These are phyloP conservation scores for Hemiscyllium ocellatum DNA, from an alignment of 2,113 vertebrate genomes.

Conservation along the genomic window DNA sequence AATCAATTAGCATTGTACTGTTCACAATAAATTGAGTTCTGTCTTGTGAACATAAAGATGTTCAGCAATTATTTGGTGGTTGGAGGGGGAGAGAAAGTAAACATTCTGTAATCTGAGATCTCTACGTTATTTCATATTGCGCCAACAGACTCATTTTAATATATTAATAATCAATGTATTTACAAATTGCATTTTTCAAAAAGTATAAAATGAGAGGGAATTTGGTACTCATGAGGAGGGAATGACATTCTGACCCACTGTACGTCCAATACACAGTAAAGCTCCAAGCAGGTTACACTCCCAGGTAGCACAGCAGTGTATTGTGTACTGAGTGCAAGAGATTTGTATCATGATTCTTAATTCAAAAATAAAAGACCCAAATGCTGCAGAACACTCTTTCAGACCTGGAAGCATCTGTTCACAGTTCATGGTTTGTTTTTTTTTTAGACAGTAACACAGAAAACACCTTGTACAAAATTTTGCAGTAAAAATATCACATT, in stretches of 20 bases:
- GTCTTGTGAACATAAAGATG: not conserved
- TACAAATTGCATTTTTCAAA: not conserved
- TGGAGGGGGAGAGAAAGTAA: not conserved
- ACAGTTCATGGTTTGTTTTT: not conserved
- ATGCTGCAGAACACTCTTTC: not conserved
- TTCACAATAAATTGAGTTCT: not conserved
- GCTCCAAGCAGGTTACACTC: not conserved
- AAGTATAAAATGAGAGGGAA: not conserved
- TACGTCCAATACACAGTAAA: not conserved
- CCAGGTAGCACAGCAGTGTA: not conserved
- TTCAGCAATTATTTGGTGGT: not conserved
- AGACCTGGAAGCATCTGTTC: not conserved
- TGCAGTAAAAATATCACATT: not conserved
- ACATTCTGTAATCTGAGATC: not conserved
- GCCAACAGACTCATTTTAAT: not conserved
- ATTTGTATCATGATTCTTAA: not conserved
- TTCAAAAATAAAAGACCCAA: not conserved
- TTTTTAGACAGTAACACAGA: not conserved
- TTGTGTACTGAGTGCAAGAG: not conserved
- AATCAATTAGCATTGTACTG: not conserved
- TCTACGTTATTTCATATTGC: not conserved
- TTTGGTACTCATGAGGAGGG: not conserved
- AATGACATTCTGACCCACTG: not conserved
- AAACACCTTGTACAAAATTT: not conserved
- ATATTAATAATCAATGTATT: not conserved